Percentiles rank a stretch among this genome's conserved stretches.
Evolutionary conservation across 1,140 invertebrate species (phyloP).

Genomic region (Dinoponera quadriceps): DNA sequence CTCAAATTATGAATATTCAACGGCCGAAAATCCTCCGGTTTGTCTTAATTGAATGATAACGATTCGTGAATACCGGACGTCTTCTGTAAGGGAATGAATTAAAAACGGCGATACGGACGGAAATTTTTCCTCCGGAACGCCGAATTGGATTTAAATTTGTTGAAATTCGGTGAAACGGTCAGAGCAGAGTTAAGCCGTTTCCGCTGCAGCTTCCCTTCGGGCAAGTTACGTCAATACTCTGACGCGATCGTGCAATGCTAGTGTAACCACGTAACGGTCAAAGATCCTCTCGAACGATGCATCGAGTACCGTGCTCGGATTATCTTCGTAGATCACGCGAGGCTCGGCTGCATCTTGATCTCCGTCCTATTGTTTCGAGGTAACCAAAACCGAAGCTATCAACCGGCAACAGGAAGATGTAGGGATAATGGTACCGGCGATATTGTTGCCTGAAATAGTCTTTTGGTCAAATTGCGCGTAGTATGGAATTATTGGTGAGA

Average conservation of each 20-base stretch:
- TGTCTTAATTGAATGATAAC: background rate
- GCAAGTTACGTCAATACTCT: conserved; percentile 56
- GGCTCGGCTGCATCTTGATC: conserved; percentile 54
- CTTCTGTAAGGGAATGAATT: background rate
- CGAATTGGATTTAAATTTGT: background rate
- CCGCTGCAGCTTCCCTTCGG: conserved; percentile 34
- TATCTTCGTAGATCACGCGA: conserved; percentile 68
- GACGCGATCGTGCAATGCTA: conserved; percentile 56
- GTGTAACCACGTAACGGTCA: conserved; percentile 59
- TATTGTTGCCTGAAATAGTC: conserved; percentile 51
- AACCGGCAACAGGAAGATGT: conserved; percentile 56
- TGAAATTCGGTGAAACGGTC: background rate
- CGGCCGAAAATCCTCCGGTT: background rate
- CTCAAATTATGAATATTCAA: conserved; percentile 11
- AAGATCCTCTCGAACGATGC: conserved; percentile 61
- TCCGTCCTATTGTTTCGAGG: conserved; percentile 59
- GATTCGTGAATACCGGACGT: background rate
- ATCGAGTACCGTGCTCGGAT: conserved; percentile 62
- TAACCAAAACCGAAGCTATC: conserved; percentile 60
- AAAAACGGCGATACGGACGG: background rate
- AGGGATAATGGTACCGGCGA: conserved; percentile 37
- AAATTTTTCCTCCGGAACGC: background rate
- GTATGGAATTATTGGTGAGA: conserved; percentile 20
- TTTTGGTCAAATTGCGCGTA: conserved; percentile 41
- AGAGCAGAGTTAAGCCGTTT: conserved; percentile 17